A percentile compares a stretch with the other conserved stretches of the same genome.
Evolutionary conservation across 2,888 invertebrate genomes (phyloP).

Genomic region (Zygogramma bicolorata): DNA sequence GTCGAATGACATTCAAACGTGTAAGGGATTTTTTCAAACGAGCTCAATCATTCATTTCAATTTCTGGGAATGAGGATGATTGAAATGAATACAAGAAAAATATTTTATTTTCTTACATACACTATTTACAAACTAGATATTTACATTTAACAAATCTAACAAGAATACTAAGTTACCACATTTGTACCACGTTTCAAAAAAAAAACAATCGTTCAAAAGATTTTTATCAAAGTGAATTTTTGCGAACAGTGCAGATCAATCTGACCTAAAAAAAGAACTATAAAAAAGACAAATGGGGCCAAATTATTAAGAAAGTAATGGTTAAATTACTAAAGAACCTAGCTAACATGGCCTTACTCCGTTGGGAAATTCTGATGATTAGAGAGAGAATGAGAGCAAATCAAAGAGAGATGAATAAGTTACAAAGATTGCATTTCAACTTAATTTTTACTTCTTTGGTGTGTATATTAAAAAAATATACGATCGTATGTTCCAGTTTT

Average conservation of each 20-base stretch:
- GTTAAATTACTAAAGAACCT: constrained; percentile 41
- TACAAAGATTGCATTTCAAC: constrained; percentile 54
- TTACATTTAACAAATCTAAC: constrained; percentile 58
- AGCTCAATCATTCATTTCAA: neutral
- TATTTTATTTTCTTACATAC: constrained; percentile 59
- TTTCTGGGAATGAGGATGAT: neutral
- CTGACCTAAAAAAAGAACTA: constrained; percentile 31
- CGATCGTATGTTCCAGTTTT: constrained; percentile 64
- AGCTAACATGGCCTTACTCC: constrained; percentile 44
- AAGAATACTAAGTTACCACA: constrained; percentile 59
- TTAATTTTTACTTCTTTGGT: constrained; percentile 63
- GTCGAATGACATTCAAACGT: neutral
- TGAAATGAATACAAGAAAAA: constrained; percentile 49
- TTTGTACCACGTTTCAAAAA: constrained; percentile 58
- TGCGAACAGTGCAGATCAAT: constrained; percentile 34
- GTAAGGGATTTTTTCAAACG: neutral
- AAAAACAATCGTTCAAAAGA: constrained; percentile 46
- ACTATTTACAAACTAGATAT: constrained; percentile 60
- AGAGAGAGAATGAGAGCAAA: constrained; percentile 46
- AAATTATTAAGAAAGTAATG: constrained; percentile 33
- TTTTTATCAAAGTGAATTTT: constrained; percentile 34
- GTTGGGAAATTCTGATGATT: constrained; percentile 30
- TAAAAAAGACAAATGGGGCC: constrained; percentile 35
- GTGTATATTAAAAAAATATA: constrained; percentile 67
- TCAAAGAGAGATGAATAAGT: constrained; percentile 55